These are phyloP conservation scores for Bradysia coprophila DNA, from an alignment of 1,140 invertebrate genomes.

Conservation along the genomic window DNA sequence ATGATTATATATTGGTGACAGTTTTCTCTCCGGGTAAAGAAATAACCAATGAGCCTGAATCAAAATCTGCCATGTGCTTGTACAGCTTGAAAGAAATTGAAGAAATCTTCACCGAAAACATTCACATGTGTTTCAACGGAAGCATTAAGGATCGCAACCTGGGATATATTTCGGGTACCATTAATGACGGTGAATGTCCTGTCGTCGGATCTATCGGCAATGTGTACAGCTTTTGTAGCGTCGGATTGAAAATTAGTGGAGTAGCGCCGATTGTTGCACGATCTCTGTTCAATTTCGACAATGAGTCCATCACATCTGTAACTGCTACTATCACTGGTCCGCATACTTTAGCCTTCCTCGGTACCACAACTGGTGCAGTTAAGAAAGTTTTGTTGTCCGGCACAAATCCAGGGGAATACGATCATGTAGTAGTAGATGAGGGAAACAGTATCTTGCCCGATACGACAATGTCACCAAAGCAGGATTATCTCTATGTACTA, in stretches of 20 bases:
- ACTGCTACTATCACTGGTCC: conserved; percentile 65
- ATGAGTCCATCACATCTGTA: conserved; percentile 65
- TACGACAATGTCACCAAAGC: conserved; percentile 56
- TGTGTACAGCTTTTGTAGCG: conserved; percentile 80
- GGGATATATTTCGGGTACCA: conserved; percentile 82
- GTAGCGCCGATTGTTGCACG: conserved; percentile 55
- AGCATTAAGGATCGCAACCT: conserved; percentile 79
- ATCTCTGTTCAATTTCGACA: conserved; percentile 56
- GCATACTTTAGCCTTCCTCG: conserved; percentile 81
- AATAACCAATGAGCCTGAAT: conserved; percentile 55
- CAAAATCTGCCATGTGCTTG: conserved; percentile 67
- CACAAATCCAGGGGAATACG: conserved; percentile 50
- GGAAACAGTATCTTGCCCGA: conserved; percentile 63
- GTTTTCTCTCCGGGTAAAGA: conserved; percentile 70
- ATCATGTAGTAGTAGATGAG: conserved; percentile 49
- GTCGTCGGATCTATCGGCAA: conserved; percentile 52
- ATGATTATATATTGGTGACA: conserved; percentile 60
- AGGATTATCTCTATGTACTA: conserved; percentile 53
- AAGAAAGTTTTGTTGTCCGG: conserved; percentile 64
- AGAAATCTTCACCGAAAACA: conserved; percentile 86
- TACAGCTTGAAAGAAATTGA: conserved; percentile 78
- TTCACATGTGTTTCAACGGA: conserved; percentile 92
- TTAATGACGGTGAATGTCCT: conserved; percentile 77
- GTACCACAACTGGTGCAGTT: conserved; percentile 55
- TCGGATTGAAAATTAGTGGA: conserved; percentile 82